Conservation (phyloP, 2,888 invertebrate genomes). For the Podabrus alpinus region DNA sequence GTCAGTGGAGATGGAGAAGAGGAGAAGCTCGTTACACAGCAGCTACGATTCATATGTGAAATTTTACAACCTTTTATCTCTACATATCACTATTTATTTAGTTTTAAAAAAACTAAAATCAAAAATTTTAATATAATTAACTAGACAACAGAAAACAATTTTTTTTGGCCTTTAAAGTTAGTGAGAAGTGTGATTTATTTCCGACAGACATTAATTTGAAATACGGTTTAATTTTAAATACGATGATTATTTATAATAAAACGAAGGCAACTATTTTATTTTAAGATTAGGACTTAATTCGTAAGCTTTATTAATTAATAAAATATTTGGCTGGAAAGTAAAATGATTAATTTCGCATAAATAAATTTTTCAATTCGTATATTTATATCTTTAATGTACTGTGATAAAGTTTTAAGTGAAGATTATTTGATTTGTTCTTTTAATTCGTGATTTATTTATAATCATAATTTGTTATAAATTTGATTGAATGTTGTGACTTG, state of each 20-base stretch:
- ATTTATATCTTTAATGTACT: neutral
- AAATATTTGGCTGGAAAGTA: neutral
- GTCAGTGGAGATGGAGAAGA: conserved; percentile 89
- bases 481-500: neutral
- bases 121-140: conserved; percentile 27
- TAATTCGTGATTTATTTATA: neutral
- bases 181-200: neutral
- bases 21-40: conserved; percentile 93
- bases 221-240: neutral
- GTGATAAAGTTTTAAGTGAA: neutral
- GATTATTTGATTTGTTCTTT: neutral
- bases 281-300: neutral
- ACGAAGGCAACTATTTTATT: neutral
- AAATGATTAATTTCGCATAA: neutral
- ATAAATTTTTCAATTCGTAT: neutral
- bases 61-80: conserved; percentile 5
- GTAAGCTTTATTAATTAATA: neutral
- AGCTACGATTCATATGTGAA: conserved; percentile 92
- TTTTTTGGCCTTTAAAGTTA: neutral
- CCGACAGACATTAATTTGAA: conserved; percentile 8
- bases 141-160: neutral
- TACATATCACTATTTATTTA: conserved; percentile 1
- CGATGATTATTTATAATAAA: neutral
- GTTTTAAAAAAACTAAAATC: conserved; percentile 34
- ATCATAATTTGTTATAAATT: neutral